Evolutionary conservation across 2,797 vertebrate species (phyloP), one percentile per base, ranked within the genome.

Genomic region (Mionectes olivaceus): DNA sequence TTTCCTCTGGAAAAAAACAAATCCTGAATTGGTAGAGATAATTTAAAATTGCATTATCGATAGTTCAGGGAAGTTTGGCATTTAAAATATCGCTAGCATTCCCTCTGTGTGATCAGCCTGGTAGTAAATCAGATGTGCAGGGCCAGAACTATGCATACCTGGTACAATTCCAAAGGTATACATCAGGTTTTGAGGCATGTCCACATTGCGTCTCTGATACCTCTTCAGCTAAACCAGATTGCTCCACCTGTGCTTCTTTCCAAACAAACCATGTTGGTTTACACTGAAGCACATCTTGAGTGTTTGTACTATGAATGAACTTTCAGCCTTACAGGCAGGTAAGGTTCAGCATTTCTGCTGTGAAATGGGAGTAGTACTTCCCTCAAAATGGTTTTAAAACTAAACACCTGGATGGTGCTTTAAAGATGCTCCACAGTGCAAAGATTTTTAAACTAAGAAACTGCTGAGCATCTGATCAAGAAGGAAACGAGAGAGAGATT

Each of bases 381-480:
- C 49, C 37, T 87, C 5, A 0, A 8, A 74, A 49, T 61, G n/a
- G 28, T 57, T 65, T 78, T 81, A 59, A 78, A 87, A 61, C 21
- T 46, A 35, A 76, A 60, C 68, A 71, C 59, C 43, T 89, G 53
- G 23, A 11, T 46, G 25, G 35, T 93, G 61, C 50, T 93, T 92
- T 75, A 76, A 87, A 77, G 64, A 44, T 78, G 46, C 43, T 85
- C 57, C 47, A 27, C 64, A 83, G 21, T 37, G 39, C 32, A 30
- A 30, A 5, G 3, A 3, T 59, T 89, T 85, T 89, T 68, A 55
- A 82, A 77, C n/a, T 7, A 37, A 85, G 49, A 77, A 75, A 61
- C 21, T 82, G 13, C 44, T n/a, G 53, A 90, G 64, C 68, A 68
- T 83, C 53, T 83, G 79, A 87, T 87, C 75, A 87, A 89, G 81